Evolutionary conservation across 2,113 vertebrate species (phyloP).

Genomic region (Synchiropus splendidus): DNA sequence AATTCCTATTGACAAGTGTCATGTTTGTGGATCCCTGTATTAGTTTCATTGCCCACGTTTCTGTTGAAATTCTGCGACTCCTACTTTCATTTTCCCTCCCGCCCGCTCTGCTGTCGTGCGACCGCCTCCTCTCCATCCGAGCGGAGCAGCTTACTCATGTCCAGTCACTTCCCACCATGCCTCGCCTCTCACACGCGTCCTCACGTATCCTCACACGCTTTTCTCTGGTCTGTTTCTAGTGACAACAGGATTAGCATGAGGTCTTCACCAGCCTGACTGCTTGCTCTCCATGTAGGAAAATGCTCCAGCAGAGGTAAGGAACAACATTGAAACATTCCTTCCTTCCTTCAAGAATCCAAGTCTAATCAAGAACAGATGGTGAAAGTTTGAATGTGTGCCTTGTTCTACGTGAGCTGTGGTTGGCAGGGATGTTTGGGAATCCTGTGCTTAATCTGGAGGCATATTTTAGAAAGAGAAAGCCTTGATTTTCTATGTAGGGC

Average conservation of each 20-base stretch:
- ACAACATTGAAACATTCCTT: conserved; percentile 32
- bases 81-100: conserved; percentile 15
- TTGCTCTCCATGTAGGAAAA: conserved; percentile 12
- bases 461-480: conserved; percentile 4
- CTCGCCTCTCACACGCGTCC: conserved; percentile 21
- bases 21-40: no score
- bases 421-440: no score
- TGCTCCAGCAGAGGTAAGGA: conserved; percentile 51
- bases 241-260: conserved; percentile 31
- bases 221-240: conserved; percentile 8
- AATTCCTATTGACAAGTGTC: neutral
- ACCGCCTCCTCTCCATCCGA: conserved; percentile 42
- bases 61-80: conserved; percentile 16
- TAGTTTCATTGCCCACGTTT: no score
- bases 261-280: conserved; percentile 5
- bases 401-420: neutral
- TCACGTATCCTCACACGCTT: conserved; percentile 12
- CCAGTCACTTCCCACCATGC: conserved; percentile 53
- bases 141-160: conserved; percentile 54
- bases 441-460: conserved; percentile 28
- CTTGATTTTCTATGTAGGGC: conserved; percentile 12
- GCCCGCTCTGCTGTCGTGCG: conserved; percentile 3
- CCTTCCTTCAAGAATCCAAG: conserved; percentile 20
- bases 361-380: conserved; percentile 59
- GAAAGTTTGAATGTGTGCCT: conserved; percentile 23